Evolutionary conservation across 2,113 vertebrate species (phyloP), one percentile per base, ranked within the genome.

Genomic region (Prochilodus magdalenae): DNA sequence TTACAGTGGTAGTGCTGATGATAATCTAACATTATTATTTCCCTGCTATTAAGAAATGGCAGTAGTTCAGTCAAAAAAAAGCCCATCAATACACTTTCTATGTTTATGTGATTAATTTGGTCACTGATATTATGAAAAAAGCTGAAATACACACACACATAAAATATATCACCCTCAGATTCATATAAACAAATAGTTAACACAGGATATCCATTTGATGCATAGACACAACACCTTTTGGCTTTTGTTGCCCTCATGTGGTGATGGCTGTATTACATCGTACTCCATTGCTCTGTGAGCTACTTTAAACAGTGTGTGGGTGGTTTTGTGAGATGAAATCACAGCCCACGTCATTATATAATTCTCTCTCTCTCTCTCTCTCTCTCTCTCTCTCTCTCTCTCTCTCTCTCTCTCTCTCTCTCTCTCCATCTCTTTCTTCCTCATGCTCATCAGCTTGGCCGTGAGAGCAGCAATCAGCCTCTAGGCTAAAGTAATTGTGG

Each of bases 281-380:
- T 36, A 81, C 59, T 73, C 67, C 81, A 78, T 63, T 29, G 55
- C 72, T 81, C 44, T 11, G n/a, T 76, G 59, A 59, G 44, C 73
- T 66, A 59, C 62, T 71, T 51, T 62, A 29, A 53, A 49, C 85
- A 87, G 87, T 75, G 84, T 77, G 92, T 91, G 90, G 89, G 92
- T 80, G 89, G 88, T 59, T 86, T 87, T 85, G 85, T 75, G 87
- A 60, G 70, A 87, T 85, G 91, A 93, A 93, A 90, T 92, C 92
- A 86, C 93, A 89, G 89, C 92, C 93, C 92, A 93, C 92, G 90
- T 91, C 86, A 90, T 94, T 94, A 94, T 89, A 87, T 93, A 94
- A 93, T 85, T 85, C 90, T 90, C 89, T 77, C 75, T 67, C 26
- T 20, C 65, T 65, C 51, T 73, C 77, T 44, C 60, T 62, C 26